Evolutionary conservation across 2,888 invertebrate genomes (phyloP).

Genomic region (Polylopha cassiicola): DNA sequence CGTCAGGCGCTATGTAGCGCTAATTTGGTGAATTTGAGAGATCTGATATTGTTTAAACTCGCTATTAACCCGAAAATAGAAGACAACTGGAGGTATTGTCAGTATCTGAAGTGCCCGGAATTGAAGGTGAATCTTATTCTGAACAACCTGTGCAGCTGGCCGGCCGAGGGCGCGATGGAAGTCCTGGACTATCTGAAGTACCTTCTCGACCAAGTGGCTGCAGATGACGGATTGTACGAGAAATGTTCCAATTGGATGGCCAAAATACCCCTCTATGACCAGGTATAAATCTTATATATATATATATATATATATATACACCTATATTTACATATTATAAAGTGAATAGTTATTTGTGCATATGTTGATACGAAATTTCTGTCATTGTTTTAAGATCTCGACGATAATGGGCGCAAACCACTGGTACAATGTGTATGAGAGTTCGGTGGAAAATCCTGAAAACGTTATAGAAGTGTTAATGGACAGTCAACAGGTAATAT

Average conservation of each 20-base stretch:
- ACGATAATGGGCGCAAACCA: conserved; percentile 72
- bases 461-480: conserved; percentile 73
- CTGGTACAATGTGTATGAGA: conserved; percentile 79
- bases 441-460: conserved; percentile 73
- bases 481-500: conserved; percentile 71
- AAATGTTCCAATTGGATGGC: conserved; percentile 76
- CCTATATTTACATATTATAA: neutral
- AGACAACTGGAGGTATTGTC: conserved; percentile 71
- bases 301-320: neutral
- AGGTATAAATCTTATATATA: conserved; percentile 51
- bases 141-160: conserved; percentile 75
- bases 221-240: conserved; percentile 61
- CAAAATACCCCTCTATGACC: conserved; percentile 80
- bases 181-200: conserved; percentile 71
- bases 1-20: conserved; percentile 66
- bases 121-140: conserved; percentile 71
- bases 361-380: neutral
- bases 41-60: conserved; percentile 77
- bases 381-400: conserved; percentile 64
- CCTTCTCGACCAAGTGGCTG: conserved; percentile 49
- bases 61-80: conserved; percentile 69
- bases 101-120: conserved; percentile 68
- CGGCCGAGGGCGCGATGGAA: conserved; percentile 73
- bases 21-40: conserved; percentile 75
- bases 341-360: neutral